Evolutionary conservation across 92 coral and sea anemone genomes (phyloP).

Genomic region (Micromussa lordhowensis): DNA sequence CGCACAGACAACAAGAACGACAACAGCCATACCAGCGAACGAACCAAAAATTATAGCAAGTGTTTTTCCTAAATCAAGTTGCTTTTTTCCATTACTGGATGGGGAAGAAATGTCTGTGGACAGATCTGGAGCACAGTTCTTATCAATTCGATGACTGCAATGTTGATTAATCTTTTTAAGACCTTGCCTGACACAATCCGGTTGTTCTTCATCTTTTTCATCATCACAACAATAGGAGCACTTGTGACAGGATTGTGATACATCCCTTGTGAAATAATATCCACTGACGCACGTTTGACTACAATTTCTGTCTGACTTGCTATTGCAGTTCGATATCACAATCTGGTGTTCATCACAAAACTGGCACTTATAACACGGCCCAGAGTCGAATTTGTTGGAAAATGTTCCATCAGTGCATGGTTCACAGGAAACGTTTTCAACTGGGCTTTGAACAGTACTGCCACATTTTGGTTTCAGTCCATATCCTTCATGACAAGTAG

Average conservation of each 20-base stretch:
- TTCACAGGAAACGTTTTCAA: background rate
- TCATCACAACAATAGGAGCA: slow-evolving; percentile 2
- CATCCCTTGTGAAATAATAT: background rate
- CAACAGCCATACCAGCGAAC: background rate
- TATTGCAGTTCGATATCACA: background rate
- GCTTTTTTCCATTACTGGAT: background rate
- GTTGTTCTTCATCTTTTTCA: background rate
- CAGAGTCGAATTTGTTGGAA: background rate
- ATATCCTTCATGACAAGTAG: background rate
- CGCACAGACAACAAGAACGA: background rate
- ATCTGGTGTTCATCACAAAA: background rate
- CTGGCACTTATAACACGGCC: background rate
- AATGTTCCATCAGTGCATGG: background rate
- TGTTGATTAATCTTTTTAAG: background rate
- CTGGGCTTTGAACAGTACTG: background rate
- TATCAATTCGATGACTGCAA: background rate
- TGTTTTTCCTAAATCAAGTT: background rate
- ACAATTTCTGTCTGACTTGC: background rate
- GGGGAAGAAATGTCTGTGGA: background rate
- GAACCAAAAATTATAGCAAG: background rate
- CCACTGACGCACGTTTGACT: background rate
- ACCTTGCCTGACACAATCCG: background rate
- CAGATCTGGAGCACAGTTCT: background rate
- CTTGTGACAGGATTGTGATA: background rate
- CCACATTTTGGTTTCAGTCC: slow-evolving; percentile 5